A percentile compares a stretch with the other conserved stretches of the same genome.
These are phyloP conservation scores for Mormoops blainvillei DNA, from an alignment of 2,113 vertebrate species.

Conservation along the genomic window DNA sequence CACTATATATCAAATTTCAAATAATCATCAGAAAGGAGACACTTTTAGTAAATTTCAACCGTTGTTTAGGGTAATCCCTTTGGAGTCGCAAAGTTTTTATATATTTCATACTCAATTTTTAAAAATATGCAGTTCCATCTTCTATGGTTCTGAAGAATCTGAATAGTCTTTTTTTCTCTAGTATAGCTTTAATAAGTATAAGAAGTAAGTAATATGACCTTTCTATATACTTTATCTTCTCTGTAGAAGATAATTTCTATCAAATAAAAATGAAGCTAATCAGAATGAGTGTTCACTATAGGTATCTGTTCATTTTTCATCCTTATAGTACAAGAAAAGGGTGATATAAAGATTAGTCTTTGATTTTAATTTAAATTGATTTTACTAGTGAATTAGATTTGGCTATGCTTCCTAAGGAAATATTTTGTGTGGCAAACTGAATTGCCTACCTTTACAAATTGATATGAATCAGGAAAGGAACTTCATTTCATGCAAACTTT, in stretches of 20 bases:
- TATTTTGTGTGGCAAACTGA: constrained; percentile 75
- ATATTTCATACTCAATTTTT: not conserved
- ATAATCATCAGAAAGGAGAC: not conserved
- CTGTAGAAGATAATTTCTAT: constrained; percentile 62
- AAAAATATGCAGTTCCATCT: not conserved
- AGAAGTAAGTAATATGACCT: not conserved
- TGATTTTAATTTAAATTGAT: constrained; percentile 85
- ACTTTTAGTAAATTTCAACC: not conserved
- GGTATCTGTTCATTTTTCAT: constrained; percentile 70
- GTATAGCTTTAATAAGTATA: not conserved
- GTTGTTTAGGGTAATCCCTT: not conserved
- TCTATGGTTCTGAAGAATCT: not conserved
- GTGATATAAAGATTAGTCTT: constrained; percentile 69
- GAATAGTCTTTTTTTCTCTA: not conserved
- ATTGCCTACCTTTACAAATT: constrained; percentile 79
- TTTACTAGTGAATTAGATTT: constrained; percentile 82
- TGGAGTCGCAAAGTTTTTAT: not conserved
- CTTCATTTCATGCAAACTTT: constrained; percentile 81
- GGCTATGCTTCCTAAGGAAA: constrained; percentile 79
- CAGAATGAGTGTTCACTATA: constrained; percentile 46
- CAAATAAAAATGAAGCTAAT: constrained; percentile 65
- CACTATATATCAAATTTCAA: not conserved
- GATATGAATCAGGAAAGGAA: constrained; percentile 81
- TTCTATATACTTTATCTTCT: not conserved
- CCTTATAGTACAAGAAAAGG: constrained; percentile 63